phyloP scores from a whole-genome alignment of 2,797 vertebrate genomes.

The Dipus sagitta region DNA sequence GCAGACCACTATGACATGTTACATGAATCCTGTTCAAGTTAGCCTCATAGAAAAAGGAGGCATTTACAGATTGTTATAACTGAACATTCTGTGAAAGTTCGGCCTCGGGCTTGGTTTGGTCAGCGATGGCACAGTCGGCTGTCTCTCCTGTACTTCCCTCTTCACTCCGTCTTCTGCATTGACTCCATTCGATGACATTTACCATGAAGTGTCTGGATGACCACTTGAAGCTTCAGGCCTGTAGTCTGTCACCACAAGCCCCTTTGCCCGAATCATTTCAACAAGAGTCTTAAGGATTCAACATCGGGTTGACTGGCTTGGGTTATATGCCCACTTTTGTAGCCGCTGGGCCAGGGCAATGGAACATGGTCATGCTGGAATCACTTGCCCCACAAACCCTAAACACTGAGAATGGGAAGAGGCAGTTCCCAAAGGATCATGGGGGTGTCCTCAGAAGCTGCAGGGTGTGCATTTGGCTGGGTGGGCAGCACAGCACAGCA shows the following conservation, averaged over 20 bases:
- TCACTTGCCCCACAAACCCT: background rate
- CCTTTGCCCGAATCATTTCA: background rate
- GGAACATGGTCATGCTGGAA: background rate
- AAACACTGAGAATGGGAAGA: background rate
- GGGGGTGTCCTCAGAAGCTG: background rate
- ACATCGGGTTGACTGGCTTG: background rate
- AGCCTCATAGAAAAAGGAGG: background rate
- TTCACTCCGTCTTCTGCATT: background rate
- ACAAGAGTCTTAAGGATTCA: background rate
- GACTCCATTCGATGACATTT: background rate
- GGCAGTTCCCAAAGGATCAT: background rate
- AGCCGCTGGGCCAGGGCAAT: background rate
- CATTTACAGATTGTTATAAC: background rate
- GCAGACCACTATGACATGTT: background rate
- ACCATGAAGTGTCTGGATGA: background rate
- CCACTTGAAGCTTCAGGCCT: background rate
- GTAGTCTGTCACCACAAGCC: background rate
- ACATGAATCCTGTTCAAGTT: background rate
- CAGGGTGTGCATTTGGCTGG: fast-evolving
- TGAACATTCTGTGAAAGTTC: background rate
- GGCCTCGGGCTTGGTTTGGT: background rate
- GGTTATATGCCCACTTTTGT: background rate
- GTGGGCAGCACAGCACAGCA: background rate
- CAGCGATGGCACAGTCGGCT: too few relatives aligned
- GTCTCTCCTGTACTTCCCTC: background rate